Conservation (phyloP, 2,113 vertebrate species). For the Chaenogobius annularis region DNA sequence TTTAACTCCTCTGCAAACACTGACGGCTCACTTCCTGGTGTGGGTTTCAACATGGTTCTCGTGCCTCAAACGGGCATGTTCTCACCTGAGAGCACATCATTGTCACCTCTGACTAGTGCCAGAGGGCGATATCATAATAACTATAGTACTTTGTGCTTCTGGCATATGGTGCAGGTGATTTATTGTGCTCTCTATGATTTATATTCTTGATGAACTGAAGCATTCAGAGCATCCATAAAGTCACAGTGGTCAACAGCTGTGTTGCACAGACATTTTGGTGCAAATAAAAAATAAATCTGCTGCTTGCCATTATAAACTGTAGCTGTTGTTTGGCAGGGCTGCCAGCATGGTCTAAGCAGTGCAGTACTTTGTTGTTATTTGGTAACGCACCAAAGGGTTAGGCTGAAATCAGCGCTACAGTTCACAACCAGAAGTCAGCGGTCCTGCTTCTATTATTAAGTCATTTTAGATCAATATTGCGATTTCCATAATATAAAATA, state of each 20-base stretch:
- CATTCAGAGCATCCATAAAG: neutral
- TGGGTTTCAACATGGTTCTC: slow-evolving; percentile 68
- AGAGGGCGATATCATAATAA: slow-evolving; percentile 29
- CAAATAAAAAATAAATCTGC: too few species aligned
- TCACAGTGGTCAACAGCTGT: neutral
- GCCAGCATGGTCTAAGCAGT: too few species aligned
- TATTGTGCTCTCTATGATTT: neutral
- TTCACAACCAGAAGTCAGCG: too few species aligned
- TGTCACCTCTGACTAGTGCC: slow-evolving; percentile 43
- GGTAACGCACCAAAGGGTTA: too few species aligned
- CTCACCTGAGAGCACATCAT: slow-evolving; percentile 49
- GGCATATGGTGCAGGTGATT: neutral
- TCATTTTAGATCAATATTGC: too few species aligned
- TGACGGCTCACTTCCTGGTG: slow-evolving; percentile 64
- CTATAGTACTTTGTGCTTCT: neutral
- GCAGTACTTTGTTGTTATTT: too few species aligned
- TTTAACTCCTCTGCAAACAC: slow-evolving; percentile 31
- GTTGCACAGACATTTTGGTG: too few species aligned
- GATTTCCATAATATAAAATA: too few species aligned
- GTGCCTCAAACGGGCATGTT: slow-evolving; percentile 44
- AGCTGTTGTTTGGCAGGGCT: too few species aligned
- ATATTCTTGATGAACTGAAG: neutral
- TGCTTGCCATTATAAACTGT: too few species aligned
- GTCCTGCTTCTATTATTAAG: too few species aligned
- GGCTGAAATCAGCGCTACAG: too few species aligned